Conservation (phyloP, 2,888 invertebrate species). For the Archips crataeganus region DNA sequence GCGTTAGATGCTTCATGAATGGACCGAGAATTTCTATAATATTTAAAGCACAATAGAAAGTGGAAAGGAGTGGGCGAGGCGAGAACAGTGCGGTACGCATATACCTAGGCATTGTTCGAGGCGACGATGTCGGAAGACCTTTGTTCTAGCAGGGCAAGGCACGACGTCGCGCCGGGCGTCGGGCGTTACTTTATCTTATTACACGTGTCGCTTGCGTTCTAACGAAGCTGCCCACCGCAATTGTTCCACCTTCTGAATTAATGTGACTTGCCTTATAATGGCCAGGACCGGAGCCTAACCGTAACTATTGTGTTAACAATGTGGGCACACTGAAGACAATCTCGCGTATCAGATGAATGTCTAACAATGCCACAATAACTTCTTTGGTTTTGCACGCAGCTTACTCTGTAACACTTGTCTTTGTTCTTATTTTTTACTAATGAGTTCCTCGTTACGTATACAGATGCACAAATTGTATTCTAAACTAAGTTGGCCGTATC, state of each 20-base stretch:
- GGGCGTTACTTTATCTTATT: conserved; percentile 77
- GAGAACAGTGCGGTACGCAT: conserved; percentile 52
- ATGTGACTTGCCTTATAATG: conserved; percentile 65
- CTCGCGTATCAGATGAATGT: conserved; percentile 58
- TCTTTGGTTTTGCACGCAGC: conserved; percentile 49
- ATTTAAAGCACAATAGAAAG: conserved; percentile 49
- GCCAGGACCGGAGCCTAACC: conserved; percentile 52
- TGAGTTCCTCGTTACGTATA: not conserved
- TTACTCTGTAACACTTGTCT: not conserved
- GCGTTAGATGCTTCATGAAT: conserved; percentile 26
- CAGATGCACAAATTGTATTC: not conserved
- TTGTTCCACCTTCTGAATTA: conserved; percentile 71
- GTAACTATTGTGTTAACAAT: conserved; percentile 50
- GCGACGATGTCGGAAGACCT: conserved; percentile 70
- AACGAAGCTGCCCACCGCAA: conserved; percentile 71
- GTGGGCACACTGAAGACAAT: conserved; percentile 49
- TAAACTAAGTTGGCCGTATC: too few relatives aligned
- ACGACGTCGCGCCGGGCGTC: conserved; percentile 46
- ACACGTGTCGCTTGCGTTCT: conserved; percentile 74
- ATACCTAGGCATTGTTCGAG: conserved; percentile 62
- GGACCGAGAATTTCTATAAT: conserved; percentile 43
- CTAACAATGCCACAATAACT: conserved; percentile 56
- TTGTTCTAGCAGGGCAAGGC: conserved; percentile 71
- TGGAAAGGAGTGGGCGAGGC: conserved; percentile 58
- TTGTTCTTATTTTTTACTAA: not conserved